Conservation (phyloP, 2,888 invertebrate species). For the Diaprepes abbreviatus region DNA sequence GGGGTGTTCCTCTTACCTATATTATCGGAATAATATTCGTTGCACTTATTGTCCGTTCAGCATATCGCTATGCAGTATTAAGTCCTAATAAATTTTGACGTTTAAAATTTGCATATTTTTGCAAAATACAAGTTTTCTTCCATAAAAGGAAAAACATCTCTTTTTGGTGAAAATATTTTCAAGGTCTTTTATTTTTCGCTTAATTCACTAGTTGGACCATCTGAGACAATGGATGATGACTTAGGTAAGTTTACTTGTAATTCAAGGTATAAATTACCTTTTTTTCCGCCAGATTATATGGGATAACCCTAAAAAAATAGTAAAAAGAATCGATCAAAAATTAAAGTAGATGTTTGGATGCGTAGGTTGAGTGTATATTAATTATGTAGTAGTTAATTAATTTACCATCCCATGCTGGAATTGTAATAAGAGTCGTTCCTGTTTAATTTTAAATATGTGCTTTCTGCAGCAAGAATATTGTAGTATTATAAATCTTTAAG, state of each 20-base stretch:
- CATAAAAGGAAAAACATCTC: background rate
- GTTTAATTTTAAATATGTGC: no score
- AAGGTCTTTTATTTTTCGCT: background rate
- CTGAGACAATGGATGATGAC: constrained; percentile 46
- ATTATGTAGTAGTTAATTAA: no score
- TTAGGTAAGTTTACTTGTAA: constrained; percentile 44
- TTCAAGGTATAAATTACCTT: no score
- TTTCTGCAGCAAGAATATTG: no score
- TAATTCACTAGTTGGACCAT: background rate
- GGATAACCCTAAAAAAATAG: background rate
- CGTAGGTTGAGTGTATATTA: background rate
- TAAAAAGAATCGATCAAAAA: background rate
- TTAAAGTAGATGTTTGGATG: background rate
- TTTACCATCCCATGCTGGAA: no score
- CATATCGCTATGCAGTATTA: background rate
- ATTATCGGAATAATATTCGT: background rate
- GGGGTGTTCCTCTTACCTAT: no score
- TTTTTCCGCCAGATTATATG: no score
- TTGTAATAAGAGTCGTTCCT: no score
- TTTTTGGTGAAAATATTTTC: background rate
- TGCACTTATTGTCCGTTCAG: background rate
- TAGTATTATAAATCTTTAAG: no score
- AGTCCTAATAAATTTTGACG: background rate
- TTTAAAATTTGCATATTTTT: background rate
- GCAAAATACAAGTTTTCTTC: background rate